Percentiles rank a stretch among this genome's conserved stretches.
Evolutionary conservation across 2,113 vertebrate species (phyloP).

Genomic region (Thamnophis sirtalis): DNA sequence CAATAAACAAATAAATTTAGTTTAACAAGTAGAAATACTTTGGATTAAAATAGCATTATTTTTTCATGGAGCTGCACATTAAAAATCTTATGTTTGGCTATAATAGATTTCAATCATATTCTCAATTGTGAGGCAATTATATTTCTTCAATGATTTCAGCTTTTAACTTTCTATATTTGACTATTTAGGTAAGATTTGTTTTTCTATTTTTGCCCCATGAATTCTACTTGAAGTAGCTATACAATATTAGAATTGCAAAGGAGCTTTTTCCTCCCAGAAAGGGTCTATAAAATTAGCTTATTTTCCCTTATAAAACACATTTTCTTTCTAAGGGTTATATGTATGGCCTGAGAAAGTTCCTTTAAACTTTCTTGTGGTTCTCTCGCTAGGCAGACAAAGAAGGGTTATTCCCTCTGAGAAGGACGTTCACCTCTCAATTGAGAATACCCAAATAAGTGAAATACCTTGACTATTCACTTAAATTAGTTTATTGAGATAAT

Average conservation of each 20-base stretch:
- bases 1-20: not conserved
- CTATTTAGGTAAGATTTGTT: conserved; percentile 35
- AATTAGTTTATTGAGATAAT: not conserved
- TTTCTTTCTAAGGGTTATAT: not conserved
- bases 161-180: not conserved
- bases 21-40: not conserved
- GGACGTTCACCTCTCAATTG: not conserved
- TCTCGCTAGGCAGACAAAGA: not conserved
- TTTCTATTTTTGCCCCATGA: conserved; percentile 46
- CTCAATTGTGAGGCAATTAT: not conserved
- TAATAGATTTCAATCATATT: conserved; percentile 24
- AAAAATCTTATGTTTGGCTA: not conserved
- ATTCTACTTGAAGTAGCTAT: conserved; percentile 55
- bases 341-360: conserved; percentile 27
- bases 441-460: not conserved
- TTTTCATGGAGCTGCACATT: not conserved
- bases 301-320: not conserved
- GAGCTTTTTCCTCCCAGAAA: conserved; percentile 31
- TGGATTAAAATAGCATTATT: not conserved
- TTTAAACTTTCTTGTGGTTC: conserved; percentile 20
- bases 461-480: not conserved
- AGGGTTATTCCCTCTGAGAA: not conserved
- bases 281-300: not conserved
- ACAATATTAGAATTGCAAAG: conserved; percentile 44
- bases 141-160: conserved; percentile 34